A percentile compares a stretch with the other conserved stretches of the same genome.
Evolutionary conservation across 2,113 vertebrate genomes (phyloP).

Genomic region (Saccopteryx leptura): DNA sequence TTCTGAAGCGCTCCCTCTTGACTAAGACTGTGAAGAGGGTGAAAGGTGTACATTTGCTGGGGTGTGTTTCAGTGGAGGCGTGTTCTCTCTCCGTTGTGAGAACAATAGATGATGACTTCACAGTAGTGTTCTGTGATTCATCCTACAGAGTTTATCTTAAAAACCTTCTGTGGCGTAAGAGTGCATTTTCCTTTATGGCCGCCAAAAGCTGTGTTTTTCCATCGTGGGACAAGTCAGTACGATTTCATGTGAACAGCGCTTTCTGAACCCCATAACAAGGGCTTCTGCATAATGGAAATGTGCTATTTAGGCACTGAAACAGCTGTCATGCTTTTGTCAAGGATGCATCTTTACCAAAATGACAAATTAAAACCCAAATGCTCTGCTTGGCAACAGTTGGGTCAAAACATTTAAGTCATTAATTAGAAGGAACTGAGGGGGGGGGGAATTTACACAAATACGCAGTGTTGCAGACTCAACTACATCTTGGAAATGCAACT

Average conservation of each 20-base stretch:
- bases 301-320: slow-evolving; percentile 77
- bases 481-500: slow-evolving; percentile 86
- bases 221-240: slow-evolving; percentile 43
- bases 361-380: slow-evolving; percentile 86
- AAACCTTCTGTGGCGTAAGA: background rate
- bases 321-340: slow-evolving; percentile 83
- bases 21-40: slow-evolving; percentile 43
- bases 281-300: slow-evolving; percentile 77
- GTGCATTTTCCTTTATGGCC: slow-evolving; percentile 63
- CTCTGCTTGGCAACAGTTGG: slow-evolving; percentile 86
- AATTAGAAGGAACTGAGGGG: slow-evolving; percentile 84
- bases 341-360: slow-evolving; percentile 85
- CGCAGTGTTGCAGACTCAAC: slow-evolving; percentile 64
- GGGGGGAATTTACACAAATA: slow-evolving; percentile 76
- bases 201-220: slow-evolving; percentile 52
- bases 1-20: slow-evolving; percentile 44
- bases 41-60: slow-evolving; percentile 33
- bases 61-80: slow-evolving; percentile 17
- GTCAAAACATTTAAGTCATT: slow-evolving; percentile 89
- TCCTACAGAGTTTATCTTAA: background rate
- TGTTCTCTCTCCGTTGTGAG: background rate
- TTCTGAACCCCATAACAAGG: slow-evolving; percentile 72
- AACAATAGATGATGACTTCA: slow-evolving; percentile 27
- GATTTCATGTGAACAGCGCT: slow-evolving; percentile 60
- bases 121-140: background rate